These are phyloP conservation scores for Stigmatopora argus DNA, from an alignment of 2,113 vertebrate species.

Conservation along the genomic window DNA sequence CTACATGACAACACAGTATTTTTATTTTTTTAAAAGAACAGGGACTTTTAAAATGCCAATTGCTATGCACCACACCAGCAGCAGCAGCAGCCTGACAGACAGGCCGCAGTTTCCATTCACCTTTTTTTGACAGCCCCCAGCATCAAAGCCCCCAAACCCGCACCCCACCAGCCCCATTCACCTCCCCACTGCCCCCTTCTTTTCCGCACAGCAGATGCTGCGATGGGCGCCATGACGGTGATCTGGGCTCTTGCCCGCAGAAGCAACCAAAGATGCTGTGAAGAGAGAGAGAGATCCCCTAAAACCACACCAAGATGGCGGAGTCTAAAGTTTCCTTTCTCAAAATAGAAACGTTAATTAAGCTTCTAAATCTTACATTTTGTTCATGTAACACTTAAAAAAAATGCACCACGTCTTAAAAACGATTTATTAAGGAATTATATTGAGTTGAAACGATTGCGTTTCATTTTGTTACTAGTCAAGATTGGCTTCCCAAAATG, in stretches of 20 bases:
- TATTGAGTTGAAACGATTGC: constrained; percentile 1
- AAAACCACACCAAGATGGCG: background rate
- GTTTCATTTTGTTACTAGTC: constrained; percentile 20
- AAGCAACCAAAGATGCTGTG: constrained; percentile 39
- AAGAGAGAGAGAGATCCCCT: accelerated
- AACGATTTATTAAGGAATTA: background rate
- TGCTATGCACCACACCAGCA: constrained; percentile 28
- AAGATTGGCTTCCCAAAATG: constrained; percentile 42
- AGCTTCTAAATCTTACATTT: background rate
- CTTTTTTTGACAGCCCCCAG: constrained; percentile 44
- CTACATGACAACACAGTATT: background rate
- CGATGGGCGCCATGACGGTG: constrained; percentile 73
- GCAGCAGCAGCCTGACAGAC: constrained; percentile 34
- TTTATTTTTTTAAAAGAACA: constrained; percentile 30
- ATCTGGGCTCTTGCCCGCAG: constrained; percentile 70
- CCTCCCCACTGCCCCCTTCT: constrained; percentile 18
- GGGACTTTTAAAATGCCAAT: constrained; percentile 11
- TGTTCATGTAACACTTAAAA: background rate
- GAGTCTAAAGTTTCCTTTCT: background rate
- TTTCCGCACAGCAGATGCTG: constrained; percentile 62
- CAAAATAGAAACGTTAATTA: background rate
- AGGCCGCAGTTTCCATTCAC: constrained; percentile 64
- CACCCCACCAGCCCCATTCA: background rate
- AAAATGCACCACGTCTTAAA: accelerated
- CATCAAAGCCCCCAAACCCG: constrained; percentile 4